Percentiles rank a stretch among this genome's conserved stretches.
Conservation (phyloP, 2,113 vertebrate genomes). For the Nesoenas mayeri region DNA sequence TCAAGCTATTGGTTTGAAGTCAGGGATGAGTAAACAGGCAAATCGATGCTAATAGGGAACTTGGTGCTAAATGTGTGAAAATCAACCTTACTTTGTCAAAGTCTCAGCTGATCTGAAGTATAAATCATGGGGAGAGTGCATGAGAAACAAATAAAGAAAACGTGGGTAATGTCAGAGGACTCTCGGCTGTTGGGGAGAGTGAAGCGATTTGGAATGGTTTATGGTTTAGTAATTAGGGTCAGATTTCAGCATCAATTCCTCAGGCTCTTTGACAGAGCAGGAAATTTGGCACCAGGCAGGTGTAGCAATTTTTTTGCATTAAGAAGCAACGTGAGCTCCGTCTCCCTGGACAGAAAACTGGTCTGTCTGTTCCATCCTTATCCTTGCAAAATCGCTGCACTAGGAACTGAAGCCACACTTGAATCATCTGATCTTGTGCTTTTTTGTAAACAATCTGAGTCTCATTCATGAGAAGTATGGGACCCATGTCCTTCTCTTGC, state of each 20-base stretch:
- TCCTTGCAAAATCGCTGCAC: background rate
- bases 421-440: background rate
- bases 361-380: background rate
- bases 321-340: background rate
- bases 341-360: background rate
- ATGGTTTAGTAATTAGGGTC: background rate
- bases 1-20: background rate
- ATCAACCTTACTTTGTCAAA: background rate
- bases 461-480: background rate
- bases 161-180: background rate
- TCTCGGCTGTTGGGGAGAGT: background rate
- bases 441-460: background rate
- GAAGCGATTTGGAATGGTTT: background rate
- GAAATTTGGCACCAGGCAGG: background rate
- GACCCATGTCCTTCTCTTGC: background rate
- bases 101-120: background rate
- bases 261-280: background rate
- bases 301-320: background rate
- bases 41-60: background rate
- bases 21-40: background rate
- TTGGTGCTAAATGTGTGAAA: background rate
- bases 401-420: background rate
- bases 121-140: rapidly evolving
- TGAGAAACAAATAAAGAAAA: background rate
- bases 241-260: background rate